Evolutionary conservation across 2,113 vertebrate genomes (phyloP).

Genomic region (Odontophorus gujanensis): DNA sequence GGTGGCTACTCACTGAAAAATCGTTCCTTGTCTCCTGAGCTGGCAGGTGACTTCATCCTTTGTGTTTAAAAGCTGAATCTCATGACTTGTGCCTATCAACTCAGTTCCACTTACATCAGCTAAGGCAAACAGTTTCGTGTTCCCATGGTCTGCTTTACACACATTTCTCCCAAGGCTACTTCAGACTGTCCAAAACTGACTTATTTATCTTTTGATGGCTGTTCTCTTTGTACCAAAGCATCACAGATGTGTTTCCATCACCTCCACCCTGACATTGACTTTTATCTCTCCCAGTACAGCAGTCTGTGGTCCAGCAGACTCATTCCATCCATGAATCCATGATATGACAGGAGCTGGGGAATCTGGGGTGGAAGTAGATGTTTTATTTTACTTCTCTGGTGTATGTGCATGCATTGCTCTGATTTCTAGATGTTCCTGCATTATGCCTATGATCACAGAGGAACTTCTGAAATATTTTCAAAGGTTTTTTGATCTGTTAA

Average conservation of each 20-base stretch:
- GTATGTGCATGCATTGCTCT: neutral
- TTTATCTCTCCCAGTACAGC: neutral
- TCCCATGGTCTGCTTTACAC: neutral
- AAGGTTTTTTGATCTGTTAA: neutral
- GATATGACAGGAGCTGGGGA: neutral
- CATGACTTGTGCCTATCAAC: neutral
- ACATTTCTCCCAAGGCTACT: neutral
- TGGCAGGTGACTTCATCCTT: neutral
- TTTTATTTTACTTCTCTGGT: neutral
- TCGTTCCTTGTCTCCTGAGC: neutral
- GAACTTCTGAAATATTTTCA: neutral
- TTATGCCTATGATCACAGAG: neutral
- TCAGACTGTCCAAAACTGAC: neutral
- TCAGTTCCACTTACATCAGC: neutral
- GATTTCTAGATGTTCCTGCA: neutral
- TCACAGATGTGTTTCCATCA: neutral
- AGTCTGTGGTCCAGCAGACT: neutral
- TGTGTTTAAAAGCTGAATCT: neutral
- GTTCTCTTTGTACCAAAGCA: neutral
- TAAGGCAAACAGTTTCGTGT: neutral
- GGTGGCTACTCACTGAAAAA: neutral
- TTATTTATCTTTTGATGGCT: neutral
- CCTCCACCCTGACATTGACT: neutral
- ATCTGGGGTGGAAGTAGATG: neutral
- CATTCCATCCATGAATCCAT: fast-evolving